Percentiles rank a stretch among this genome's conserved stretches.
These are phyloP conservation scores for Corythornis leucogaster DNA, from an alignment of 2,797 vertebrate genomes.

Conservation along the genomic window DNA sequence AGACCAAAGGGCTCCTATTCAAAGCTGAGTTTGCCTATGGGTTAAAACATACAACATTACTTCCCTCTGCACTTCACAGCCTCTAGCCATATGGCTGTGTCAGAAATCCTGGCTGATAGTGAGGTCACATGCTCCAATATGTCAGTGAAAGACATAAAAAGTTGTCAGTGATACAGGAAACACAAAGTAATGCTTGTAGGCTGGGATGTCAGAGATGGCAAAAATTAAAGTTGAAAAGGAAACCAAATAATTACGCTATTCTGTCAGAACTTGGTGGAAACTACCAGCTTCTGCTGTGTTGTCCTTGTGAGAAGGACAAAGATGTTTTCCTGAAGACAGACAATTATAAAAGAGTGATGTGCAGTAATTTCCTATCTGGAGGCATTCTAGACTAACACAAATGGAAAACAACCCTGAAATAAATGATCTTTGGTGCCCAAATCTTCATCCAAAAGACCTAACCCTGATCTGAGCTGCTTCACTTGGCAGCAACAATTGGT, in stretches of 20 bases:
- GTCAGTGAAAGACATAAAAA: not conserved
- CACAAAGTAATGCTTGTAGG: not conserved
- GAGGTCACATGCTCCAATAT: not conserved
- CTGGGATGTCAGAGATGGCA: not conserved
- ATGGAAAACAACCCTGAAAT: conserved; percentile 8
- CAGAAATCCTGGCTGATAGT: not conserved
- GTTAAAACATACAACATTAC: not conserved
- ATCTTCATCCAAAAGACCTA: not conserved
- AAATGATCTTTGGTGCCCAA: not conserved
- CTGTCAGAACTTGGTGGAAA: not conserved
- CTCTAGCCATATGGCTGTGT: not conserved
- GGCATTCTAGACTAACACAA: not conserved
- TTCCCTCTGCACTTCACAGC: not conserved
- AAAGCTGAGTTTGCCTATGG: not conserved
- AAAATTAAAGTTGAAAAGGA: not conserved
- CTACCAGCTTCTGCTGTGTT: not conserved
- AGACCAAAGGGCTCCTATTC: not conserved
- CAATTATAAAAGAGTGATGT: not conserved
- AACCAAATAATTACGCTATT: not conserved
- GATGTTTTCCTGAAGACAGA: not conserved
- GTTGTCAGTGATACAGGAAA: not conserved
- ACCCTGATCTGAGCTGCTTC: not conserved
- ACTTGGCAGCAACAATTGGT: not conserved
- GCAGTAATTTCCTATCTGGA: not conserved
- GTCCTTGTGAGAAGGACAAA: not conserved